Base-by-base conservation (phyloP, 2,888 invertebrate genomes). In the Sympetrum striolatum region DNA sequence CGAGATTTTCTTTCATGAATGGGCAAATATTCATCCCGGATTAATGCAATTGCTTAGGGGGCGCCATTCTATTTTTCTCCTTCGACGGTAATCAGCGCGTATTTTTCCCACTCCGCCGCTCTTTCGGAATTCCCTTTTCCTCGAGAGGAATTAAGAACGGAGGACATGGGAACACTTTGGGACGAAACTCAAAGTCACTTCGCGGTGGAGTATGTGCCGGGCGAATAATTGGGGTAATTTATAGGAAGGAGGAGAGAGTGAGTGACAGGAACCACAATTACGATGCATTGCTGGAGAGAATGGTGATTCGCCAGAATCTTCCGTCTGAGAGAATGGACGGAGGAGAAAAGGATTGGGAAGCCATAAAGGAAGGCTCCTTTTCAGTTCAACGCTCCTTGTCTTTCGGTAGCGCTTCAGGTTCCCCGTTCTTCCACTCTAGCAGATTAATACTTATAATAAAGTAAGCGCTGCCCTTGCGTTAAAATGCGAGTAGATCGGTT, bases 221-320 rank as follows among this genome's bases (percentile, higher is more conserved):
- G 39, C 37, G 37, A 86, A 86, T 86, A 86, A 86, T 86, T 86
- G 86, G 60, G 86, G 86, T 86, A 86, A 86, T 86, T 86, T 86
- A 86, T 86, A 60, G 86, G 86, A 86, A 86, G 86, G 60, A 37
- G 60, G 86, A 53, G 37, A 22, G 58, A 39, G 22, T 86, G 86
- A 86, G 37, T 86, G 86, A 86, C 86, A 86, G 86, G 64, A 37
- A 86, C 86, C 64, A 60, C 60, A 86, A 86, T 86, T 86, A 86
- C 86, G 37, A 86, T 64, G 60, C 86, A 37, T 60, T 60, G 86
- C 86, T 58, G 18, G 37, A 86, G 86, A 86, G 86, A 31, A 60
- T 64, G 86, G 86, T 86, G 60, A 86, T 86, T 86, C 64, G 86
- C 86, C 35, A 35, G 58, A 86, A 60, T 86, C 60, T 58, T 60